Conservation (phyloP, 2,888 invertebrate genomes). For the Parapristionchus giblindavisi region DNA sequence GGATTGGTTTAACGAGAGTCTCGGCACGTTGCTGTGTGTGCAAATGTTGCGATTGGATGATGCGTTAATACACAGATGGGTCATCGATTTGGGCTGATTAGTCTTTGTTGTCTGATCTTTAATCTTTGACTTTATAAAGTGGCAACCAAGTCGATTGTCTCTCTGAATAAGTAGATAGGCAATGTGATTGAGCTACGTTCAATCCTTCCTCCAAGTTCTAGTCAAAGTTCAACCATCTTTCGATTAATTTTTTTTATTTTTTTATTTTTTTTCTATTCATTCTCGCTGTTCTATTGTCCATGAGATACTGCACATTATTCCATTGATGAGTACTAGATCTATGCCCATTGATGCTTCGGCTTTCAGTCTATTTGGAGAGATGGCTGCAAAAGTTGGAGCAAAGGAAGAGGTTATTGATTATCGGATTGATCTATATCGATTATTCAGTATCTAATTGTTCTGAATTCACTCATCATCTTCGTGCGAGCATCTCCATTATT, state of each 20-base stretch:
- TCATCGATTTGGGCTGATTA: neutral
- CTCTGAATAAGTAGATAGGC: conserved; percentile 78
- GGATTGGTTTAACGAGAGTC: conserved; percentile 52
- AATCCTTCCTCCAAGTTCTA: conserved; percentile 80
- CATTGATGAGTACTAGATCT: conserved; percentile 74
- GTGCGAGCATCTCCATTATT: conserved; percentile 83
- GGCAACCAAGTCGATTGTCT: conserved; percentile 84
- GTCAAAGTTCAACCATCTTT: conserved; percentile 87
- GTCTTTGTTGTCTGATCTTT: neutral
- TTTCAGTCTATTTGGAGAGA: conserved; percentile 82
- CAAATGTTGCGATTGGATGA: conserved; percentile 84
- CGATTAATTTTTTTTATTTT: too few species aligned
- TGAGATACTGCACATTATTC: neutral
- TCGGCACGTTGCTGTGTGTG: conserved; percentile 72
- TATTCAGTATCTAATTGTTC: neutral
- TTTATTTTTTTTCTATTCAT: too few species aligned
- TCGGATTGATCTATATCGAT: too few species aligned
- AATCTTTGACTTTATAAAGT: conserved; percentile 69
- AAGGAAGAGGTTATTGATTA: conserved; percentile 4
- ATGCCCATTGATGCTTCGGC: conserved; percentile 81
- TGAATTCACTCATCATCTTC: conserved; percentile 82
- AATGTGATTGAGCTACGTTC: conserved; percentile 76
- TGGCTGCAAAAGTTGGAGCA: conserved; percentile 74
- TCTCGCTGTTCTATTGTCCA: neutral
- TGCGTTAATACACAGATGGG: conserved; percentile 74